Evolutionary conservation across 2,797 vertebrate species (phyloP), one percentile per base, ranked within the genome.

Genomic region (Todus mexicanus): DNA sequence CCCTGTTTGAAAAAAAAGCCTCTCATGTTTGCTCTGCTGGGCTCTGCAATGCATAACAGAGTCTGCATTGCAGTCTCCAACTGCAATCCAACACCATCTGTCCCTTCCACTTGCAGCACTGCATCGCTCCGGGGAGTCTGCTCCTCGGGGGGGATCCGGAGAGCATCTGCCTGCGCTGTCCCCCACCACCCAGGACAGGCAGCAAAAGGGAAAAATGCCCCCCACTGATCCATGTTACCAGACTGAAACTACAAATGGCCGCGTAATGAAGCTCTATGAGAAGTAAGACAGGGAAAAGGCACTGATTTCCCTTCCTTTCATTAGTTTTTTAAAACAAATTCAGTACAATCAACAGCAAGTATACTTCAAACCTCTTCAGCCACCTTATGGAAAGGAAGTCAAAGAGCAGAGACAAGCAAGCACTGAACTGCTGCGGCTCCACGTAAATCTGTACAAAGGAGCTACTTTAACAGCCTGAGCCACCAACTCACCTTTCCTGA

Each of bases 1-100:
- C 57, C 51, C 77, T n/a, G 43, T 37, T 47, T 51, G 60, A 23
- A 45, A 87, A 48, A n/a, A 56, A 84, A 48, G 85, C n/a, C 56
- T 9, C 25, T 25, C 22, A 19, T 48, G 88, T 64, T 86, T 45
- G 82, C 72, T 65, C 35, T 81, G 25, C 13, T 68, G 76, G 70
- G 77, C 85, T 90, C 95, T 92, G 95, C 94, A 95, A 60, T 31
- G 91, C 85, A 81, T 91, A 76, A 57, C 90, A 79, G 77, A 68
- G 72, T 43, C 95, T 93, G 95, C 95, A 95, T 68, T 93, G 96
- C 93, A 96, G 96, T 92, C 77, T 86, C 80, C n/a, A 93, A 35
- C 83, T 84, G 89, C 94, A 92, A 84, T 63, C 77, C 94, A 71
- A 65, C 83, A 90, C 83, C 94, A 37, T 42, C 86, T 75, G 93